Evolutionary conservation across 2,797 vertebrate genomes (phyloP).

Genomic region (Anomalospiza imberbis): DNA sequence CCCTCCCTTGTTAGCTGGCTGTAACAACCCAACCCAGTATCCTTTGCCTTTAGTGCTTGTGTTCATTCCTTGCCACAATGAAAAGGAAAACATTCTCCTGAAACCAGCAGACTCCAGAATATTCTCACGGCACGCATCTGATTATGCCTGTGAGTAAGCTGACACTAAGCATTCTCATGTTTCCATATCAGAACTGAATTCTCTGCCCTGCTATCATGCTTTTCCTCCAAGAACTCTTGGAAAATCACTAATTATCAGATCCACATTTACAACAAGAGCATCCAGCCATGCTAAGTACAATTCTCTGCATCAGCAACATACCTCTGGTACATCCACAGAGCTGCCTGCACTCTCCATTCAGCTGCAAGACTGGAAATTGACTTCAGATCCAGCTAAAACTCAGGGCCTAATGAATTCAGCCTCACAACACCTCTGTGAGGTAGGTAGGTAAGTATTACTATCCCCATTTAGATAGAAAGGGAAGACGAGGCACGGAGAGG

Average conservation of each 20-base stretch:
- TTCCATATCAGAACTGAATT: background rate
- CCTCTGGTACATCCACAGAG: background rate
- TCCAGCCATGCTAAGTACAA: slow-evolving; percentile 9
- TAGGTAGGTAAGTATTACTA: slow-evolving; percentile 43
- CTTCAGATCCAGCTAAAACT: slow-evolving; percentile 38
- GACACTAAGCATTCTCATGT: background rate
- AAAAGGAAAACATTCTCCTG: background rate
- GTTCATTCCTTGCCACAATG: background rate
- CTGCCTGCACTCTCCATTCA: background rate
- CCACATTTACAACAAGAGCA: background rate
- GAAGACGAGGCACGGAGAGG: slow-evolving; percentile 46
- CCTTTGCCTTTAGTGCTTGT: background rate
- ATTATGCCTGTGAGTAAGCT: background rate
- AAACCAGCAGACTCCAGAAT: background rate
- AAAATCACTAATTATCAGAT: background rate
- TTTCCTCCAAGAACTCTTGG: slow-evolving; percentile 1
- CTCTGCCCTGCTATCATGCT: slow-evolving; percentile 3
- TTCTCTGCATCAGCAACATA: background rate
- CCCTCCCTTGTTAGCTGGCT: background rate
- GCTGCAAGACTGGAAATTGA: slow-evolving; percentile 16
- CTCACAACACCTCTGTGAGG: slow-evolving; percentile 67
- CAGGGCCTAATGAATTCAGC: slow-evolving; percentile 44
- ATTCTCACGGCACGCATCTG: background rate
- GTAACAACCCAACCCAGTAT: background rate
- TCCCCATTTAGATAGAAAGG: slow-evolving; percentile 46